Percentiles rank a stretch among this genome's conserved stretches.
phyloP scores from a whole-genome alignment of 2,113 vertebrate species.

The Xiphorhynchus elegans region DNA sequence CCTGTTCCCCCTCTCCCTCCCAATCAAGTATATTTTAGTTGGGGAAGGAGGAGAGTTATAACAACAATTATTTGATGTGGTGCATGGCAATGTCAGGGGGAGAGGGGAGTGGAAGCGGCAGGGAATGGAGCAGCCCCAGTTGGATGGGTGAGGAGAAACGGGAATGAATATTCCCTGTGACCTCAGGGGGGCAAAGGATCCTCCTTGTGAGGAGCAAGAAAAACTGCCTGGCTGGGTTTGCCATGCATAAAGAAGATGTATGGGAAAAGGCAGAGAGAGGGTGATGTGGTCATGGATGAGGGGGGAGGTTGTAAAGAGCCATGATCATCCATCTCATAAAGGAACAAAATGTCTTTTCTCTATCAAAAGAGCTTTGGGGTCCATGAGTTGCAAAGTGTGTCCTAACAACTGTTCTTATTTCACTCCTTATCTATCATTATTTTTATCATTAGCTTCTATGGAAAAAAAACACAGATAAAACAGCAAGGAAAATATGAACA shows the following conservation, averaged over 20 bases:
- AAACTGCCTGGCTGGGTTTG: not conserved
- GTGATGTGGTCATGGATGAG: not conserved
- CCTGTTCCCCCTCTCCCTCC: constrained; percentile 11
- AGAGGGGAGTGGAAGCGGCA: not conserved
- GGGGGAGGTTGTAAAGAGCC: not conserved
- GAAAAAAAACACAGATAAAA: not conserved
- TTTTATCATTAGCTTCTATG: not conserved
- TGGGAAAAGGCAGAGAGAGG: not conserved
- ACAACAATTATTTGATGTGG: constrained; percentile 48
- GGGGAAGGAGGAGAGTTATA: constrained; percentile 45
- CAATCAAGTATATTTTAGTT: constrained; percentile 66
- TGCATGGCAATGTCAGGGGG: constrained; percentile 7
- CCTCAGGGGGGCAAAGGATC: not conserved
- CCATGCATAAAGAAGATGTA: not conserved
- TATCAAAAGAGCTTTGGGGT: not conserved
- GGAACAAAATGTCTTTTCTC: not conserved
- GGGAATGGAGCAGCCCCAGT: not conserved
- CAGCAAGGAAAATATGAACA: not conserved
- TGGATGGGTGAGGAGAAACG: not conserved
- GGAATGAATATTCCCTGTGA: not conserved
- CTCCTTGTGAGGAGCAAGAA: not conserved
- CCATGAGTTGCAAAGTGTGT: not conserved
- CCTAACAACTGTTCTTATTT: not conserved
- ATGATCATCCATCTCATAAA: not conserved
- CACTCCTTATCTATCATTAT: not conserved